phyloP scores from a whole-genome alignment of 64 coral and sea anemone species.

The Stylophora pistillata region DNA sequence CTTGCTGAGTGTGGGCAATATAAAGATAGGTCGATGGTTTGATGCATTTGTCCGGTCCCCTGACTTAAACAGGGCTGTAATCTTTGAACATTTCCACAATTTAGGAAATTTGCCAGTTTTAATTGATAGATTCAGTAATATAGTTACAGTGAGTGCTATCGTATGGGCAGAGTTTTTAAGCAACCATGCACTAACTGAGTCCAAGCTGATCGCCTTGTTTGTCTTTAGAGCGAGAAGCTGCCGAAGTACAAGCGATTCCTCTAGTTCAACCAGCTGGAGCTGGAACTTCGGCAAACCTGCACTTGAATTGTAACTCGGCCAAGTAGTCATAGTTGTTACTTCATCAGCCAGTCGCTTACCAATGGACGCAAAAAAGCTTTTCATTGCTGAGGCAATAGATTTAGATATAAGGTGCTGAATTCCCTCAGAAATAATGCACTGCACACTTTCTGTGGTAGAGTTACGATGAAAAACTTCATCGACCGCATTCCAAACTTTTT shows the following conservation, averaged over 20 bases:
- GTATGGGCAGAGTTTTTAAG: too few species aligned
- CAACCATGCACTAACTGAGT: too few species aligned
- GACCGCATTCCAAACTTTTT: slow-evolving; percentile 57
- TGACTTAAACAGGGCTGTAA: too few species aligned
- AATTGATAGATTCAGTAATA: too few species aligned
- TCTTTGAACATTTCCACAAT: too few species aligned
- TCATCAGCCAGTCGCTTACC: slow-evolving; percentile 49
- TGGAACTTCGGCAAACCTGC: slow-evolving; percentile 30
- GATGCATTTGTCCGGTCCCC: too few species aligned
- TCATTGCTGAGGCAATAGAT: slow-evolving; percentile 39
- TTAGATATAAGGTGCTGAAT: slow-evolving; percentile 36
- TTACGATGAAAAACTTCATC: slow-evolving; percentile 70
- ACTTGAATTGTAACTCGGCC: not conserved
- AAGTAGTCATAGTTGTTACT: slow-evolving; percentile 23
- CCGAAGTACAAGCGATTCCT: slow-evolving; percentile 56
- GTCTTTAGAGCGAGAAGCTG: too few species aligned
- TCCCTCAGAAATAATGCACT: slow-evolving; percentile 52
- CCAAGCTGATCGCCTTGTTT: too few species aligned
- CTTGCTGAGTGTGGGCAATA: too few species aligned
- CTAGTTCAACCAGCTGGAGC: slow-evolving; percentile 56
- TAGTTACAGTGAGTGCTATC: too few species aligned
- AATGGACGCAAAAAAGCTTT: slow-evolving; percentile 69
- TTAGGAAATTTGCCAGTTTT: too few species aligned
- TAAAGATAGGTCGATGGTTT: too few species aligned
- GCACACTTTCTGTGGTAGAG: slow-evolving; percentile 3